Conservation (phyloP, 2,797 vertebrate genomes). For the Halcyon badia region DNA sequence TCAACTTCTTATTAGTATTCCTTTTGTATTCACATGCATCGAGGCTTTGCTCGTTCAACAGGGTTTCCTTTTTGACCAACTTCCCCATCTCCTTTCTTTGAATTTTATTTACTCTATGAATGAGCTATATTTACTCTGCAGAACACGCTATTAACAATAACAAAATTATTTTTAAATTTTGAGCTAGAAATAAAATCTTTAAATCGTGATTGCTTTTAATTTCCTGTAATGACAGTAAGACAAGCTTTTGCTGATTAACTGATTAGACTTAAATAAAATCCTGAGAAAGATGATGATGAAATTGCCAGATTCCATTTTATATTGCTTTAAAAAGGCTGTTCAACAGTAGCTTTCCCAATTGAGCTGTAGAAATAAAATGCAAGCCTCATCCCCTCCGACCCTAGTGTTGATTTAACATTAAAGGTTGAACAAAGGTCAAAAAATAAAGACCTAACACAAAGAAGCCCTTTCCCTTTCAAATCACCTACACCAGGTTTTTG, state of each 20-base stretch:
- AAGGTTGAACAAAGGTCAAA: neutral
- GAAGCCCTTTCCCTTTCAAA: neutral
- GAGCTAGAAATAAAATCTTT: neutral
- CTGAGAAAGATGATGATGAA: neutral
- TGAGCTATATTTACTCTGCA: neutral
- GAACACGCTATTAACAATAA: neutral
- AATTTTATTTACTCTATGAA: neutral
- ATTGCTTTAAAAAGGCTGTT: neutral
- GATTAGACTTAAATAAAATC: neutral
- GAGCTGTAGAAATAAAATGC: neutral
- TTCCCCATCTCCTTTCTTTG: neutral
- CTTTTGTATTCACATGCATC: neutral
- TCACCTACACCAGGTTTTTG: neutral
- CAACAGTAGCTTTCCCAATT: neutral
- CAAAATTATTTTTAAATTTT: neutral
- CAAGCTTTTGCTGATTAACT: conserved; percentile 19
- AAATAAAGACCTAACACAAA: neutral
- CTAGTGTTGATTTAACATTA: neutral
- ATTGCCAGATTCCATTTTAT: neutral
- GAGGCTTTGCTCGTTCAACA: neutral
- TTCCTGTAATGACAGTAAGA: neutral
- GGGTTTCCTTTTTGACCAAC: neutral
- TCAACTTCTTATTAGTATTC: neutral
- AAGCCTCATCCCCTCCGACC: neutral
- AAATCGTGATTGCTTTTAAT: neutral